Base-by-base conservation (phyloP, 1,140 invertebrate species). In the Dinoponera quadriceps region DNA sequence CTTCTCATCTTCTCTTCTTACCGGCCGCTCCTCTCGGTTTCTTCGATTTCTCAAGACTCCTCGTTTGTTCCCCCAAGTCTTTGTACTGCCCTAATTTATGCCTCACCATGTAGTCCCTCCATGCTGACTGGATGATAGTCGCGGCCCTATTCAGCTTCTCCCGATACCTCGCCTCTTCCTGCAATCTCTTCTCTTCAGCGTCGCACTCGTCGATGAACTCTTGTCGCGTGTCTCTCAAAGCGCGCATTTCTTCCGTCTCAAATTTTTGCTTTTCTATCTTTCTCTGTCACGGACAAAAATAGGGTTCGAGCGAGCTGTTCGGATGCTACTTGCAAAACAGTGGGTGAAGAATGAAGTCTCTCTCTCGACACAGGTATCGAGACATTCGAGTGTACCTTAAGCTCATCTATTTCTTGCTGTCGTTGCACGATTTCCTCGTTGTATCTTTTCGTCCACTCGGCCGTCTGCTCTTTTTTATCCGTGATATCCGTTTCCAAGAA, bases 51-150 rank as follows among this genome's bases (percentile, higher is more conserved):
- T 87, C 88, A 18, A 62, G 86, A 27, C 75, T 85, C 29, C 62
- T 63, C 2, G 87, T 65, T 25, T 54, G 48, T 82, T 77, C 78
- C 63, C 74, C 81, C 0, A 92, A 44, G 11, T 71, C 78, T 51
- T 85, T 75, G 60, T 88, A 91, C 18, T 54, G 48, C 11, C 91
- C 92, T 55, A 93, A 84, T 82, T 88, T 60, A 20, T 91, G 72
- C 54, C 92, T 89, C 0, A 92, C 92, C 91, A 94, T 93, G 69
- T 91, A 85, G 7, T 92, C 91, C 82, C 85, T 90, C 91, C 91
- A 93, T 5, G 80, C 1, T 9, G 90, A 68, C 85, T 94, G 92
- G 82, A 94, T 92, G 7, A 88, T 54, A 1, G 83, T 90, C 18
- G 92, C 92, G 11, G 90, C 85, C 22, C 27, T 20, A 57, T 92